These are phyloP conservation scores for Drosophila histrio DNA, from an alignment of 2,888 invertebrate species.

Conservation along the genomic window DNA sequence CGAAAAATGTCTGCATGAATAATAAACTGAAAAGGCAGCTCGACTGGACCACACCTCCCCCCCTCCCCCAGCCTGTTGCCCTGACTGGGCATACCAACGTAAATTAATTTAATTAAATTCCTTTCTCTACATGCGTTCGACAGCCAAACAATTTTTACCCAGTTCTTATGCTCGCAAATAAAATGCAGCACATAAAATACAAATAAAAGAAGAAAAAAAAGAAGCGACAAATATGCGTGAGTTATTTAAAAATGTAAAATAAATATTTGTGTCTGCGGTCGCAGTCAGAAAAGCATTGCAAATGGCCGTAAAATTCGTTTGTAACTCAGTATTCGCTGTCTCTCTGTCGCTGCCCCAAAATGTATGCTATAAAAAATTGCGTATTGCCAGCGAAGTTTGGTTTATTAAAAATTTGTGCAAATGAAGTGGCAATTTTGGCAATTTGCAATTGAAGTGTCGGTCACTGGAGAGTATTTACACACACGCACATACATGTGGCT, in stretches of 20 bases:
- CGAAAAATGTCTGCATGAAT: conserved; percentile 57
- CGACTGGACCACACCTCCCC: background rate
- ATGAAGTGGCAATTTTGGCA: conserved; percentile 68
- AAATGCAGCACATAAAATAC: conserved; percentile 1
- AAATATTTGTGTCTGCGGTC: conserved; percentile 70
- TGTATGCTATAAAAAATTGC: conserved; percentile 26
- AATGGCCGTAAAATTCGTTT: conserved; percentile 19
- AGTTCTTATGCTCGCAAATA: conserved; percentile 8
- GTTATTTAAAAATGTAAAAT: conserved; percentile 68
- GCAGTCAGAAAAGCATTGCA: conserved; percentile 34
- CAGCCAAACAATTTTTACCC: conserved; percentile 49
- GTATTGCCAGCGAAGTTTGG: conserved; percentile 17
- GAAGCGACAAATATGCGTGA: conserved; percentile 48
- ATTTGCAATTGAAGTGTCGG: conserved; percentile 37
- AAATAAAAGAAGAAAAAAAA: conserved; percentile 12
- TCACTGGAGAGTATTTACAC: conserved; percentile 6
- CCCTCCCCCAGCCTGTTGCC: background rate
- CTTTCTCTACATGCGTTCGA: conserved; percentile 37
- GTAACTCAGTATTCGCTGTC: background rate
- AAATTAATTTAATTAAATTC: conserved; percentile 77
- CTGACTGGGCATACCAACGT: conserved; percentile 22
- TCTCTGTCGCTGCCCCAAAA: background rate
- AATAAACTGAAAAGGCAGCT: conserved; percentile 45
- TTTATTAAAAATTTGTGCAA: conserved; percentile 69
- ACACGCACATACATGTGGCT: background rate